Percentiles rank a stretch among this genome's conserved stretches.
Conservation (phyloP, 2,888 invertebrate genomes). For the Lithophane ornitopus region DNA sequence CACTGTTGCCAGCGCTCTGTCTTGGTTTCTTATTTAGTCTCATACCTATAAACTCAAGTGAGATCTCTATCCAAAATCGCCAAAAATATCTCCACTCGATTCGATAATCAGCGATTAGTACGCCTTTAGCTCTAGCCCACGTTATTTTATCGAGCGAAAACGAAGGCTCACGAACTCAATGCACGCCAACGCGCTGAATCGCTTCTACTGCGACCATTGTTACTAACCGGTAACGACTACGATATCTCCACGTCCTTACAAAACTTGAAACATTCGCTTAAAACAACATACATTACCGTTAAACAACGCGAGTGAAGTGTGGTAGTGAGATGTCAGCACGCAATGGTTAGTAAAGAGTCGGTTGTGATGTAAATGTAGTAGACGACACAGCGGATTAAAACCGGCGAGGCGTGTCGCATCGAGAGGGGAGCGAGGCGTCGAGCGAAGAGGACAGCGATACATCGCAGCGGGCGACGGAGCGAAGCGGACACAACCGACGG, state of each 20-base stretch:
- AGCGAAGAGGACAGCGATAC: conserved; percentile 78
- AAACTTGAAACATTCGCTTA: conserved; percentile 24
- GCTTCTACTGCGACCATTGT: conserved; percentile 73
- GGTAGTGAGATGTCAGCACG: neutral
- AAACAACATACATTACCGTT: conserved; percentile 56
- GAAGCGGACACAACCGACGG: conserved; percentile 69
- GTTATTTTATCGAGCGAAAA: conserved; percentile 61
- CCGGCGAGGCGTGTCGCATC: conserved; percentile 74
- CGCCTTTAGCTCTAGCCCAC: conserved; percentile 29
- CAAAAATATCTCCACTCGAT: conserved; percentile 35
- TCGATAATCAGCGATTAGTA: conserved; percentile 57
- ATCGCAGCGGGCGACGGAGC: conserved; percentile 77
- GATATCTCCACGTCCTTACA: conserved; percentile 65
- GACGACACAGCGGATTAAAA: conserved; percentile 62
- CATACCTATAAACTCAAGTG: neutral
- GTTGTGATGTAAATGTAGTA: conserved; percentile 3
- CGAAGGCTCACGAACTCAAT: conserved; percentile 11
- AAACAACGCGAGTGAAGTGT: neutral
- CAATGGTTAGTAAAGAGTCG: conserved; percentile 52
- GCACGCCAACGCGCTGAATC: conserved; percentile 66
- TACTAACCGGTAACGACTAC: conserved; percentile 66
- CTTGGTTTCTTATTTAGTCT: too few relatives aligned
- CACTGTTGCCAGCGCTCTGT: too few relatives aligned
- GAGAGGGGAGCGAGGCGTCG: conserved; percentile 81
- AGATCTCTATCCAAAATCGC: conserved; percentile 22